A percentile compares a stretch with the other conserved stretches of the same genome.
Evolutionary conservation across 2,797 vertebrate species (phyloP).

Genomic region (Astyanax mexicanus): DNA sequence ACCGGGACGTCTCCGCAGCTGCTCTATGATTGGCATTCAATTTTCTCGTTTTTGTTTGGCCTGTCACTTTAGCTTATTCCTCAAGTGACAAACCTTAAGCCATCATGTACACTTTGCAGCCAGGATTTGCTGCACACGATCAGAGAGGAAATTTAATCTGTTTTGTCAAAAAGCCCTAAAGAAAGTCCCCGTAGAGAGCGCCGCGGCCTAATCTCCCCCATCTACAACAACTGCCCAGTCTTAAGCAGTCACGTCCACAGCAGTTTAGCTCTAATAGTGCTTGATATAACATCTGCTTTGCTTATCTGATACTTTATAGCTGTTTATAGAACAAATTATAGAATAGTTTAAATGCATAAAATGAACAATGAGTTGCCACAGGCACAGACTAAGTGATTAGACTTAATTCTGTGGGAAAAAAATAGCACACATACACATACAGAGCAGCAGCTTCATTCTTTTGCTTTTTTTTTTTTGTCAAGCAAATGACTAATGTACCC

Average conservation of each 20-base stretch:
- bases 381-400: background rate
- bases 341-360: background rate
- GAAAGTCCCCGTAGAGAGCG: background rate
- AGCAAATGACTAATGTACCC: slow-evolving; percentile 6
- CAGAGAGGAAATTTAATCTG: slow-evolving; percentile 6
- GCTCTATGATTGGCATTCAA: slow-evolving; percentile 49
- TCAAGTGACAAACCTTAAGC: slow-evolving; percentile 30
- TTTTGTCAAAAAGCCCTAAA: slow-evolving; percentile 2
- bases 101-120: slow-evolving; percentile 18
- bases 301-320: slow-evolving; percentile 20
- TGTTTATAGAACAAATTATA: slow-evolving; percentile 4
- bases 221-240: slow-evolving; percentile 30
- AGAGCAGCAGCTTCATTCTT: slow-evolving; percentile 1
- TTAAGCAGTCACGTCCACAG: background rate
- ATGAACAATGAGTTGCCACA: background rate
- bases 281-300: slow-evolving; percentile 21
- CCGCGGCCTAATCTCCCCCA: slow-evolving; percentile 13
- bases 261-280: slow-evolving; percentile 1
- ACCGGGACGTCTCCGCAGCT: slow-evolving; percentile 1
- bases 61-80: slow-evolving; percentile 56
- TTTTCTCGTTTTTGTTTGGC: slow-evolving; percentile 48
- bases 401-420: background rate
- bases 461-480: too few relatives aligned
- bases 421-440: background rate
- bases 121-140: slow-evolving; percentile 26